These are phyloP conservation scores for Enteromius viviparus DNA, from an alignment of 2,797 vertebrate species.

Conservation along the genomic window DNA sequence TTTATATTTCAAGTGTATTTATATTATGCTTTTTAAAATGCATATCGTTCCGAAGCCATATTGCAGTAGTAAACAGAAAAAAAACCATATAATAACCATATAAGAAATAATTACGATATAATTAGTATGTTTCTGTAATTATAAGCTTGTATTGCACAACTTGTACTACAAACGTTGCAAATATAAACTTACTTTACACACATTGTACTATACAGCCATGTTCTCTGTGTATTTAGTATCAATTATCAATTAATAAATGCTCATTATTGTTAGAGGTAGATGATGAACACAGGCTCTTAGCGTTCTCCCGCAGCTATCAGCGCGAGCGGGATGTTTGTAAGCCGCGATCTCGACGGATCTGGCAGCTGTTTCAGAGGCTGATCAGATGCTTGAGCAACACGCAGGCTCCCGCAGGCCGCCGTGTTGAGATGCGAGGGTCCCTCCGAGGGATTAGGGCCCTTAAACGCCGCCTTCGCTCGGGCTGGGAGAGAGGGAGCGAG, in stretches of 20 bases:
- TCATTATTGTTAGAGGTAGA: background rate
- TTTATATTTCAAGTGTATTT: background rate
- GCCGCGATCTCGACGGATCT: constrained; percentile 52
- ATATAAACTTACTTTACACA: background rate
- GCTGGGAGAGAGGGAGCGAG: constrained; percentile 65
- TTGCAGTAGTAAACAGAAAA: background rate
- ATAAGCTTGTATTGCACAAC: background rate
- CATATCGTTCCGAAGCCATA: background rate
- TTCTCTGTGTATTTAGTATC: too few relatives aligned
- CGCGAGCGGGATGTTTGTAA: constrained; percentile 40
- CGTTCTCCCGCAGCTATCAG: constrained; percentile 23
- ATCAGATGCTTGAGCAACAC: constrained; percentile 84
- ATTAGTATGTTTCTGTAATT: background rate
- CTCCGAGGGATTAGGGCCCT: constrained; percentile 65
- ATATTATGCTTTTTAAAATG: background rate
- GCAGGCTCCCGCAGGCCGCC: constrained; percentile 70
- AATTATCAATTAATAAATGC: background rate
- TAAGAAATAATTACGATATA: background rate
- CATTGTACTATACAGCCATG: background rate
- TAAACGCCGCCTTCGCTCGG: constrained; percentile 76
- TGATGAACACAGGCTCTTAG: background rate
- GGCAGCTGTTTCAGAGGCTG: constrained; percentile 79
- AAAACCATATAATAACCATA: background rate
- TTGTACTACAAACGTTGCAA: background rate
- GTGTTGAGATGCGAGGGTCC: constrained; percentile 76